Conservation (phyloP, 2,888 invertebrate genomes). For the Microchrysa polita region DNA sequence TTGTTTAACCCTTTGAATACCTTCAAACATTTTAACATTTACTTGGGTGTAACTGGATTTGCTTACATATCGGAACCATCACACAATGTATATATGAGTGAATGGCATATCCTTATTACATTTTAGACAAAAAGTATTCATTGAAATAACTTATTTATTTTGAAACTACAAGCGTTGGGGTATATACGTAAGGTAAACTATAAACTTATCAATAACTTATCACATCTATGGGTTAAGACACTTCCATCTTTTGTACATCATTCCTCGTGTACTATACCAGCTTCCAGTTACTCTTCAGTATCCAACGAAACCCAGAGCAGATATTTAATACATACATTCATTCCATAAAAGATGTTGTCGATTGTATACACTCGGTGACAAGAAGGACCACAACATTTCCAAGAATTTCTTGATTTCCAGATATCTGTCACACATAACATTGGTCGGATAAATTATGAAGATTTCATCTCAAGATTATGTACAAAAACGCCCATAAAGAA, state of each 20-base stretch:
- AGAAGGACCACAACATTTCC: slow-evolving; percentile 37
- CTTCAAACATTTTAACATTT: too few species aligned
- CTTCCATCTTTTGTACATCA: background rate
- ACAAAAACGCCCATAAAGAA: slow-evolving; percentile 52
- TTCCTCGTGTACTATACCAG: background rate
- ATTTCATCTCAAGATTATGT: slow-evolving; percentile 43
- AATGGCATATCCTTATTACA: too few species aligned
- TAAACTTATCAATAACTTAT: too few species aligned
- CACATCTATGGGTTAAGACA: background rate
- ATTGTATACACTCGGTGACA: slow-evolving; percentile 15
- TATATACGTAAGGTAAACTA: too few species aligned
- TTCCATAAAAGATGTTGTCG: background rate
- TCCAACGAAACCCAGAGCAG: background rate
- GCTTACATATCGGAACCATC: too few species aligned
- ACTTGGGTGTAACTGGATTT: too few species aligned
- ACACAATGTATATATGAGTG: too few species aligned
- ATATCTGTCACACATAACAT: slow-evolving; percentile 7
- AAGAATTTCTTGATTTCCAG: slow-evolving; percentile 27
- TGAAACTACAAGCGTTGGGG: too few species aligned
- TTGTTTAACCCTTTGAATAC: too few species aligned
- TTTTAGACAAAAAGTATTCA: too few species aligned
- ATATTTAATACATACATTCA: slow-evolving; percentile 12
- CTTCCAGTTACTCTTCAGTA: background rate
- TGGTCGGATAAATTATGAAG: slow-evolving; percentile 35
- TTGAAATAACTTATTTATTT: too few species aligned